Evolutionary conservation across 35 echinoderm and acorn worm genomes (phyloP), one percentile per base, ranked within the genome.

Genomic region (Patiria miniata): DNA sequence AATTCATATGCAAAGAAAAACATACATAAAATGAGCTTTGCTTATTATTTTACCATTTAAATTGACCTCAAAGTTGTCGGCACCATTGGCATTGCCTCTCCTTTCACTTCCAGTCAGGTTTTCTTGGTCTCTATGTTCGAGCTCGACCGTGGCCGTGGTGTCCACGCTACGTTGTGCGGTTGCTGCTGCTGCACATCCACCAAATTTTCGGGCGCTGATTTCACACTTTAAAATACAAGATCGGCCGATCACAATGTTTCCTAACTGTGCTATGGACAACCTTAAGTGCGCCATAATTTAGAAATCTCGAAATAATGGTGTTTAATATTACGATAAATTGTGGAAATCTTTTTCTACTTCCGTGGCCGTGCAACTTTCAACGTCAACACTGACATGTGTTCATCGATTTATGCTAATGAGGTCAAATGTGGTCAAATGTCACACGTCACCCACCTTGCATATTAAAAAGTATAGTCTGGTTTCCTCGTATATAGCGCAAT

Each of bases 381-480:
- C n/a, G 5, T 28, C 1, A n/a, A 68, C 22, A 68, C 22, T 1
- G n/a, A 68, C 65, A 73, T 34, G 34, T 73, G 22, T 73, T 73
- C 65, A 14, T 26, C 29, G 26, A 26, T 60, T n/a, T 60, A 73
- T 73, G 65, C 34, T 73, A 73, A 73, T 73, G 65, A 73, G 65
- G 65, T 30, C 65, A 73, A 73, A 12, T 16, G 10, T 8, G 29
- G 29, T 23, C 65, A 73, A 73, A 26, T 12, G 12, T 47, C 12
- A 6, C n/a, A n/a, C n/a, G n/a, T n/a, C n/a, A n/a, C n/a, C n/a
- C n/a, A n/a, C n/a, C n/a, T n/a, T n/a, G n/a, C n/a, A n/a, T n/a
- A n/a, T n/a, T n/a, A n/a, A n/a, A n/a, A n/a, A n/a, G n/a, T n/a
- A n/a, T n/a, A n/a, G n/a, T n/a, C n/a, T n/a, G n/a, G n/a, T n/a